Conservation (phyloP, 2,113 vertebrate species). For the Nesoenas mayeri region DNA sequence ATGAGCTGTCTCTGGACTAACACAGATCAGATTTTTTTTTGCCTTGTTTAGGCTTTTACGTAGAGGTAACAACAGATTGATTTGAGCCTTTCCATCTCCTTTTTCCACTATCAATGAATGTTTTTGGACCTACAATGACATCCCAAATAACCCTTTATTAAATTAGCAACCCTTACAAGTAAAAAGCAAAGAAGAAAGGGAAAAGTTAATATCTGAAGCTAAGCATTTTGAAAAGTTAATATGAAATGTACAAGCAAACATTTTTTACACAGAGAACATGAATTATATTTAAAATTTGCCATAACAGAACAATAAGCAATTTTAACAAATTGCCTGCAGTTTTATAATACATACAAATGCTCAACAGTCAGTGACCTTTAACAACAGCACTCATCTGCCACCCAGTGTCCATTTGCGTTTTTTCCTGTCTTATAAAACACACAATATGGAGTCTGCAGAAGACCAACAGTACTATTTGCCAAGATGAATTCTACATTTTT, state of each 20-base stretch:
- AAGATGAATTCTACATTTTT: background rate
- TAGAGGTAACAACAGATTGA: background rate
- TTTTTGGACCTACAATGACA: background rate
- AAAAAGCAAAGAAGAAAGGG: background rate
- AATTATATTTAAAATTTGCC: background rate
- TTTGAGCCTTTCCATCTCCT: background rate
- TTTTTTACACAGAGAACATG: background rate
- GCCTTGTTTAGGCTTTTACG: background rate
- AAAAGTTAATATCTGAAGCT: background rate
- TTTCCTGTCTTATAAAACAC: background rate
- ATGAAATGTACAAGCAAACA: background rate
- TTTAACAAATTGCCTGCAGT: background rate
- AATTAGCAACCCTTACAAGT: background rate
- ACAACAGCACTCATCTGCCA: slow-evolving; percentile 40
- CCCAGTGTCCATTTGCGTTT: slow-evolving; percentile 1
- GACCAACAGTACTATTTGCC: background rate
- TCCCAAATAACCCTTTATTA: background rate
- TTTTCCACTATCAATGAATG: background rate
- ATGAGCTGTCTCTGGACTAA: background rate
- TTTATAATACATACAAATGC: background rate
- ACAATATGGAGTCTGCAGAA: background rate
- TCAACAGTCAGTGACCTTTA: background rate
- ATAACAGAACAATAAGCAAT: background rate
- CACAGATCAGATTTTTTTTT: background rate
- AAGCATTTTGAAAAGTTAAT: background rate